Conservation (phyloP, 2,113 vertebrate species). For the Aegotheles bennettii region DNA sequence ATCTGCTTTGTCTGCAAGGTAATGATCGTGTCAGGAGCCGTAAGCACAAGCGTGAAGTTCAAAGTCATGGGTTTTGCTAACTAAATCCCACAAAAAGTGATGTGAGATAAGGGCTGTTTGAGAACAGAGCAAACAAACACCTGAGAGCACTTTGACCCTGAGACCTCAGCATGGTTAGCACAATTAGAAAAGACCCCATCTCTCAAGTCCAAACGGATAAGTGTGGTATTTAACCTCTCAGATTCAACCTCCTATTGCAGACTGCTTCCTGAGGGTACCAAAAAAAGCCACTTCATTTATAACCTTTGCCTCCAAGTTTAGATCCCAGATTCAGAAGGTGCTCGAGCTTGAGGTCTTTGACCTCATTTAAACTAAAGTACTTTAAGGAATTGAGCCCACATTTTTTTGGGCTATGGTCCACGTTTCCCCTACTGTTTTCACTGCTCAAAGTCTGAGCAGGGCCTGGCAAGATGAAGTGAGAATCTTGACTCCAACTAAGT, state of each 20-base stretch:
- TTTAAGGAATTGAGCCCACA: neutral
- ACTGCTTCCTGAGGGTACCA: neutral
- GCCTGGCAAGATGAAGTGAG: neutral
- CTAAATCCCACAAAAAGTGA: constrained; percentile 43
- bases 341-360: neutral
- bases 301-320: neutral
- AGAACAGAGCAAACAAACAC: neutral
- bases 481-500: neutral
- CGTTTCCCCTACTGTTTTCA: neutral
- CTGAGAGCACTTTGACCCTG: neutral
- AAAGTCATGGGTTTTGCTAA: neutral
- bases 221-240: neutral
- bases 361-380: neutral
- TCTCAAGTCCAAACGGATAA: neutral
- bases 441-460: neutral
- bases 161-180: neutral
- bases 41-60: constrained; percentile 38
- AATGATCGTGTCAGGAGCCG: neutral
- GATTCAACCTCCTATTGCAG: neutral
- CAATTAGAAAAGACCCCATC: neutral
- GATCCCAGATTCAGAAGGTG: neutral
- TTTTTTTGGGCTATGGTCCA: neutral
- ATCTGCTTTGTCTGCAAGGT: neutral
- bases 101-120: constrained; percentile 39
- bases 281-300: neutral